Conservation (phyloP, 2,797 vertebrate genomes). For the Pterois miles region DNA sequence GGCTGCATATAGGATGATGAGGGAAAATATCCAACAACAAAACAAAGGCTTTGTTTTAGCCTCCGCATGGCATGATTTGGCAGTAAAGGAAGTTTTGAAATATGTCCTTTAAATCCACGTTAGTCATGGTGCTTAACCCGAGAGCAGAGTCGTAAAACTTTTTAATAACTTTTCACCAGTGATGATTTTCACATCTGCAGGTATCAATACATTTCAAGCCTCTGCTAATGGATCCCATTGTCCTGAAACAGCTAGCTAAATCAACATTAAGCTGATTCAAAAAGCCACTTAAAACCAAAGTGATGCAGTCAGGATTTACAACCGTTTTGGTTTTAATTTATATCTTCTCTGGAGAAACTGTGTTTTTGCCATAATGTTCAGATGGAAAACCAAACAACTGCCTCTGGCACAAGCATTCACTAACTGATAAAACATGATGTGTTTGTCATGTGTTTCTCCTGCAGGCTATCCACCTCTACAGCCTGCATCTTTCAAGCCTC, state of each 20-base stretch:
- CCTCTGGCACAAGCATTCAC: neutral
- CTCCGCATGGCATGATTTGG: slow-evolving; percentile 20
- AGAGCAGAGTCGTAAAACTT: neutral
- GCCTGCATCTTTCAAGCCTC: slow-evolving; percentile 66
- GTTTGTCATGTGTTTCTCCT: slow-evolving; percentile 42
- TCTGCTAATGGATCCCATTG: slow-evolving; percentile 1
- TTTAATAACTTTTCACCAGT: neutral
- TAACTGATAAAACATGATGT: slow-evolving; percentile 41
- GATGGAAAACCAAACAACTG: slow-evolving; percentile 31
- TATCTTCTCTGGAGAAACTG: slow-evolving; percentile 15
- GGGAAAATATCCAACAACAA: slow-evolving; percentile 21
- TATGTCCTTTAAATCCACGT: slow-evolving; percentile 9
- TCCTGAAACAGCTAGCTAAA: neutral
- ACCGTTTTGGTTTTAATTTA: slow-evolving; percentile 10
- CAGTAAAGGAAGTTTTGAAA: slow-evolving; percentile 7
- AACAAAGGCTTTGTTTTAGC: slow-evolving; percentile 40
- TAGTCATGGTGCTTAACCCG: neutral
- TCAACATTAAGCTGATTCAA: neutral
- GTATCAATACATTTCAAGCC: neutral
- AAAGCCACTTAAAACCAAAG: slow-evolving; percentile 18
- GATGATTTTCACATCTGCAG: neutral
- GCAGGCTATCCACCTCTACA: slow-evolving; percentile 73
- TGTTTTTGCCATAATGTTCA: slow-evolving; percentile 8
- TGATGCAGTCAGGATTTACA: slow-evolving; percentile 5
- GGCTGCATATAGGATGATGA: neutral